Evolutionary conservation across 2,797 vertebrate species (phyloP), one percentile per base, ranked within the genome.

Genomic region (Pelochelys cantorii): DNA sequence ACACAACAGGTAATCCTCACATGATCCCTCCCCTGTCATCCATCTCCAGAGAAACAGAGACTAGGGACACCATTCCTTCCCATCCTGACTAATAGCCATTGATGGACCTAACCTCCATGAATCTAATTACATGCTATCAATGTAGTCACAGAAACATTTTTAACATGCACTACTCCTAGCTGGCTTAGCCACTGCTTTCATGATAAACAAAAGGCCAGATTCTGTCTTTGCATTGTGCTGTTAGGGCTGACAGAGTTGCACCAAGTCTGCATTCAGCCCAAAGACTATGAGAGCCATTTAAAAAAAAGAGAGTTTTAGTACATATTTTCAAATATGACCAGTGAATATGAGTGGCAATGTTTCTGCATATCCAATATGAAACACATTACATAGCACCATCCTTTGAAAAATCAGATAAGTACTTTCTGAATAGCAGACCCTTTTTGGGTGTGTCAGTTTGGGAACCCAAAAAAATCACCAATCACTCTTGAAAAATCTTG

Each of bases 401-500:
- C 42, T 48, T 48, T 48, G 42, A 48, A 8, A 48, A 48, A 48
- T 48, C 42, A 48, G 37, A 53, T 90, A 83, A 83, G 34, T 48
- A 85, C 27, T 37, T 4, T 7, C 15, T 8, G 54, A 86, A 59
- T 86, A 94, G 88, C 56, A 78, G 71, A 88, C 53, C 89, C 88
- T 83, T 87, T 82, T 3, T 5, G 86, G 79, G 90, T 84, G 85
- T 48, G 84, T 88, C 88, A 74, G n/a, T 60, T 85, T 65, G 83
- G 94, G 86, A 48, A 90, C 15, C 18, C 78, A 87, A 92, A 87
- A 92, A 94, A 84, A 83, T 6, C 95, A 11, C 3, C 5, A 79
- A 22, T 90, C 78, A 89, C 60, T 82, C 10, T 52, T 89, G 57
- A 91, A 91, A 91, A 95, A 94, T 55, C 71, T 89, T 89, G 83